phyloP scores from a whole-genome alignment of 1,140 invertebrate genomes.

The Drosophila pachea region DNA sequence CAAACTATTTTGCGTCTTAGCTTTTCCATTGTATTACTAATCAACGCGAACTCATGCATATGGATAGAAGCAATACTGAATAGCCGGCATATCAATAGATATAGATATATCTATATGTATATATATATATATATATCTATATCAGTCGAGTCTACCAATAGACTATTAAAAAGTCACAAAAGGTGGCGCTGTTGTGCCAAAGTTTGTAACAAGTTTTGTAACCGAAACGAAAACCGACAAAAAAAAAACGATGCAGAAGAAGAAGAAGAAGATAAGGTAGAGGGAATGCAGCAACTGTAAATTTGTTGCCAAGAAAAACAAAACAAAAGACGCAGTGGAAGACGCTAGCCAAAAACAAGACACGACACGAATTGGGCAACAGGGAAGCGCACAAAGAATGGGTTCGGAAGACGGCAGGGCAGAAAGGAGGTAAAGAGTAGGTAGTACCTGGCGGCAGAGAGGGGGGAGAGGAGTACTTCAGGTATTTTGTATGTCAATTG shows the following conservation, averaged over 20 bases:
- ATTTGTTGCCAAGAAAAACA: conserved; percentile 29
- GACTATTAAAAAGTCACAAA: conserved; percentile 16
- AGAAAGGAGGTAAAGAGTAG: conserved; percentile 27
- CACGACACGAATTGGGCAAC: conserved; percentile 32
- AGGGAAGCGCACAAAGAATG: conserved; percentile 12
- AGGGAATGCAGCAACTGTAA: conserved; percentile 37
- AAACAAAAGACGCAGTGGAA: conserved; percentile 13
- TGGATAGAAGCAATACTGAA: not conserved
- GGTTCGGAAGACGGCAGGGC: not conserved
- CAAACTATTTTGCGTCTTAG: conserved; percentile 8
- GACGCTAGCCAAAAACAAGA: conserved; percentile 25
- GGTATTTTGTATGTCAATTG: conserved; percentile 55
- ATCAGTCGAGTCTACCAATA: conserved; percentile 12
- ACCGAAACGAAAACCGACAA: conserved; percentile 9
- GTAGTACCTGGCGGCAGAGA: conserved; percentile 4
- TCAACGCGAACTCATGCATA: conserved; percentile 18
- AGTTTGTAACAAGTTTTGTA: conserved; percentile 44
- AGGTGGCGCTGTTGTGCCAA: conserved; percentile 20
- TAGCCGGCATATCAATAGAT: too few species aligned
- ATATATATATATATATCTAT: conserved; percentile 8
- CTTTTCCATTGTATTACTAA: not conserved
- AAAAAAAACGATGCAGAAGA: conserved; percentile 3
- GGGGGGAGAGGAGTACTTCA: conserved; percentile 32
- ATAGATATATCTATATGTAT: conserved; percentile 1
- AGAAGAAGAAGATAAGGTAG: not conserved